phyloP scores from a whole-genome alignment of 1,140 invertebrate genomes.

The Pseudobourletiella spinata region DNA sequence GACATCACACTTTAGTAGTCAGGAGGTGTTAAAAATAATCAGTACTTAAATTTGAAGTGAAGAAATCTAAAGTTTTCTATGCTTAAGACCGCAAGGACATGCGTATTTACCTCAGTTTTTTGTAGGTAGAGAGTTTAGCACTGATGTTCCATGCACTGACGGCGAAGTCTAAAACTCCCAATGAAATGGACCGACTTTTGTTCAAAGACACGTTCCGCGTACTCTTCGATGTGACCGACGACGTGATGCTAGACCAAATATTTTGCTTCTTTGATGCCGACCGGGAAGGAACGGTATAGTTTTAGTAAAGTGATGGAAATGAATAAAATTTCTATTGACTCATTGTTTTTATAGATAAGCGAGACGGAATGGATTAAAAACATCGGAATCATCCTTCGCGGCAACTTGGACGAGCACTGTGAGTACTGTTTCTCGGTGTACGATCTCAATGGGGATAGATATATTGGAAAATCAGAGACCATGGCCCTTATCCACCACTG shows the following conservation, averaged over 20 bases:
- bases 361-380: constrained; percentile 18
- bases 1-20: constrained; percentile 9
- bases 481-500: background rate
- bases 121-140: constrained; percentile 29
- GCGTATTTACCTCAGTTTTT: background rate
- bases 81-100: no score
- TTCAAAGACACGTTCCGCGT: constrained; percentile 78
- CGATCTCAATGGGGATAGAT: no score
- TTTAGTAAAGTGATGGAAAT: background rate
- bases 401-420: constrained; percentile 19
- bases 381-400: constrained; percentile 3
- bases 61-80: no score
- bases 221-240: constrained; percentile 78
- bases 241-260: constrained; percentile 76
- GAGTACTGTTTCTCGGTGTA: constrained; percentile 12
- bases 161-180: constrained; percentile 15
- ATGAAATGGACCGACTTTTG: constrained; percentile 67
- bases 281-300: constrained; percentile 44
- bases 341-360: constrained; percentile 3
- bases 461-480: constrained; percentile 10
- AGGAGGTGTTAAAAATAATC: constrained; percentile 3
- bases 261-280: constrained; percentile 77
- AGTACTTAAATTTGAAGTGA: constrained; percentile 1
- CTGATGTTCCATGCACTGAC: constrained; percentile 19
- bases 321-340: background rate